Conservation (phyloP, 2,797 vertebrate species). For the Sebastes alutus region DNA sequence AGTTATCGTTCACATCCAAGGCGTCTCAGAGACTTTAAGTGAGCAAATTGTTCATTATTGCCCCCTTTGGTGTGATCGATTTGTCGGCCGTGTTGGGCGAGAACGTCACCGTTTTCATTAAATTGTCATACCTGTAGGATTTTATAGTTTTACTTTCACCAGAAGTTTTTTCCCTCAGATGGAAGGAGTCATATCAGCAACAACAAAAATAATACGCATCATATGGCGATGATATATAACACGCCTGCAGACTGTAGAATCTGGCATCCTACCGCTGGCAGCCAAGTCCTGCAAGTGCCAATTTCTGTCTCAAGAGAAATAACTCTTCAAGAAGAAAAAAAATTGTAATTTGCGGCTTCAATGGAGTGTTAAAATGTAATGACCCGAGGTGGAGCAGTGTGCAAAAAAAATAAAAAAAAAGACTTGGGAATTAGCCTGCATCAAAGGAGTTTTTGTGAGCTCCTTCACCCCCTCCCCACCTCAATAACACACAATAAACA, state of each 20-base stretch:
- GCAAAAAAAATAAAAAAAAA: neutral
- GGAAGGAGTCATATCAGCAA: neutral
- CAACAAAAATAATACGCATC: slow-evolving; percentile 17
- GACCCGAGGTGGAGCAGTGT: slow-evolving; percentile 67
- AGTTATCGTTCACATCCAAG: slow-evolving; percentile 1
- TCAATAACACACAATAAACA: slow-evolving; percentile 31
- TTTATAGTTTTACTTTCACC: neutral
- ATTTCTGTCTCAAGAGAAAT: slow-evolving; percentile 70
- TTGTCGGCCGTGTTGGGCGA: neutral
- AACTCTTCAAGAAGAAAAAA: slow-evolving; percentile 62
- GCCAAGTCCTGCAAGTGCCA: slow-evolving; percentile 54
- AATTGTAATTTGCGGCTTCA: slow-evolving; percentile 77
- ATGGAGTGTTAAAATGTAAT: slow-evolving; percentile 77
- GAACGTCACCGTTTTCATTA: slow-evolving; percentile 7
- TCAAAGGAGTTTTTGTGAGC: slow-evolving; percentile 45
- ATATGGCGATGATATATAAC: slow-evolving; percentile 17
- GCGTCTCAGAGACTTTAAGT: neutral
- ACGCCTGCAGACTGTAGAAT: slow-evolving; percentile 24
- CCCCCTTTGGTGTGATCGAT: slow-evolving; percentile 26
- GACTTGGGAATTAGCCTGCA: slow-evolving; percentile 57
- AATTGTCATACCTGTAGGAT: neutral
- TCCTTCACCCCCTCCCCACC: slow-evolving; percentile 19
- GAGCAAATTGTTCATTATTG: slow-evolving; percentile 34
- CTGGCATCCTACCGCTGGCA: slow-evolving; percentile 39
- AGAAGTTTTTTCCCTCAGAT: neutral